A percentile compares a stretch with the other conserved stretches of the same genome.
Evolutionary conservation across 1,140 invertebrate species (phyloP).

Genomic region (Ridgeia piscesae): DNA sequence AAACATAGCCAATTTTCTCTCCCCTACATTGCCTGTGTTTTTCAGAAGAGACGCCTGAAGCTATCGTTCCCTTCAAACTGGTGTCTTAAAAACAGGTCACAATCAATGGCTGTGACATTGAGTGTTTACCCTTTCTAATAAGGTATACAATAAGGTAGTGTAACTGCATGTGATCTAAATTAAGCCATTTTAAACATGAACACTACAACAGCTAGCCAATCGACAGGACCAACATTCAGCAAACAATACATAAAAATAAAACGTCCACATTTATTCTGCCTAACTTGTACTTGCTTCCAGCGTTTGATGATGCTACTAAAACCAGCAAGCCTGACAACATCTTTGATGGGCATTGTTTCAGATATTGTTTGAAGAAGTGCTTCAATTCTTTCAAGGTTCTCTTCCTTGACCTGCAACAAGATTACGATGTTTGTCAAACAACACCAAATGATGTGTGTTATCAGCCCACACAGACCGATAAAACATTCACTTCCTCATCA

Average conservation of each 20-base stretch:
- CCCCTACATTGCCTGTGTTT: too few relatives aligned
- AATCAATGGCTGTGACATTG: not conserved
- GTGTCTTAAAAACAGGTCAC: not conserved
- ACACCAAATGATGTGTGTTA: not conserved
- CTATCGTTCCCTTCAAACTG: too few relatives aligned
- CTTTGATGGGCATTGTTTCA: not conserved
- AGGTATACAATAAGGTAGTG: not conserved
- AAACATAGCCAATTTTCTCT: too few relatives aligned
- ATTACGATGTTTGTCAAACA: not conserved
- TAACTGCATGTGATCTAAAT: not conserved
- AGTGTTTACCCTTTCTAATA: not conserved
- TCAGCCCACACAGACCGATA: not conserved
- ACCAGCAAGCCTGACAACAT: not conserved
- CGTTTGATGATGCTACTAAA: not conserved
- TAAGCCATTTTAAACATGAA: not conserved
- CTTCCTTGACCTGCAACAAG: not conserved
- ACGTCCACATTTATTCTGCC: not conserved
- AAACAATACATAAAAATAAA: too few relatives aligned
- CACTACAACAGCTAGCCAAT: too few relatives aligned
- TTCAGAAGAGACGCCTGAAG: too few relatives aligned
- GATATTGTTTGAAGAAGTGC: not conserved
- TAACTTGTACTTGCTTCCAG: not conserved
- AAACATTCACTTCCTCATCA: not conserved
- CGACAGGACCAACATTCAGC: too few relatives aligned
- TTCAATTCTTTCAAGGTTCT: not conserved